Conservation (phyloP, 2,888 invertebrate genomes). For the Philhelius pedissequus region DNA sequence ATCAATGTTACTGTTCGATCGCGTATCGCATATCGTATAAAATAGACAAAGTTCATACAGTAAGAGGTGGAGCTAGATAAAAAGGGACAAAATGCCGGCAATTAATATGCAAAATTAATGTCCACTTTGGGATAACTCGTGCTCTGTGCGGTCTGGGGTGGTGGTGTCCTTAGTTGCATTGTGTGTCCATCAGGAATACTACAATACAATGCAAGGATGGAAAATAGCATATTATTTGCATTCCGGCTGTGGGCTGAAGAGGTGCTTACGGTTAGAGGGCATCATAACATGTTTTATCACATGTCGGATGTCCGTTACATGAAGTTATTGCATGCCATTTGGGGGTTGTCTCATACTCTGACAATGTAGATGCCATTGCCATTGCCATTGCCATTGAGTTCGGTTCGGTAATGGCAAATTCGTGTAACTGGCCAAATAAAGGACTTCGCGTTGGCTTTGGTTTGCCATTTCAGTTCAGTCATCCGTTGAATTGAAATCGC, state of each 20-base stretch:
- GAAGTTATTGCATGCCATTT: conserved; percentile 40
- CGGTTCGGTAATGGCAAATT: conserved; percentile 26
- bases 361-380: too few species aligned
- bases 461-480: conserved; percentile 44
- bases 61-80: not conserved
- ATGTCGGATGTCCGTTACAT: conserved; percentile 62
- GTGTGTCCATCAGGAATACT: not conserved
- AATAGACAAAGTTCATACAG: not conserved
- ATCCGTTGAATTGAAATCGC: conserved; percentile 52
- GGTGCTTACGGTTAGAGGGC: conserved; percentile 13
- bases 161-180: not conserved
- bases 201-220: not conserved
- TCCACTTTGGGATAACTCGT: conserved; percentile 50
- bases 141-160: conserved; percentile 23
- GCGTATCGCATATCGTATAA: too few species aligned
- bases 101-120: conserved; percentile 63
- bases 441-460: conserved; percentile 43
- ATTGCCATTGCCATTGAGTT: conserved; percentile 7
- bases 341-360: conserved; percentile 17
- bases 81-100: conserved; percentile 51
- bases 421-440: conserved; percentile 61
- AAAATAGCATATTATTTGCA: conserved; percentile 60
- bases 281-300: conserved; percentile 67
- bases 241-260: not conserved
- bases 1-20: conserved; percentile 12